phyloP scores from a whole-genome alignment of 2,888 invertebrate genomes.

The Himalopsyche anomala region DNA sequence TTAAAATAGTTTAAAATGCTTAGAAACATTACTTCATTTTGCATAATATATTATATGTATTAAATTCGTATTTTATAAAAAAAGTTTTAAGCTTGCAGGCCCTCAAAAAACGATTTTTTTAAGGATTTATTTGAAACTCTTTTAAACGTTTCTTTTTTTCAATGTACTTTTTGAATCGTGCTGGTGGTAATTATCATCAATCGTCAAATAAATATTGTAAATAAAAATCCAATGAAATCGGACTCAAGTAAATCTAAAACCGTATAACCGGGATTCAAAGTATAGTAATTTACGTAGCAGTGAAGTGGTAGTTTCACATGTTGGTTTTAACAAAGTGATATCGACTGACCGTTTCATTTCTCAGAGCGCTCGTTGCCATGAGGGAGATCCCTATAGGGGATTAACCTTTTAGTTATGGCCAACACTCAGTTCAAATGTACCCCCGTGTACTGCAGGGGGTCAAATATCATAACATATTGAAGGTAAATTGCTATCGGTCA shows the following conservation, averaged over 20 bases:
- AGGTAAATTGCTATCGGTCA: conserved; percentile 16
- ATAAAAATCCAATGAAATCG: too few species aligned
- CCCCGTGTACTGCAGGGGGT: conserved; percentile 4
- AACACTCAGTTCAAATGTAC: conserved; percentile 27
- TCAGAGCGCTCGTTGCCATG: conserved; percentile 44
- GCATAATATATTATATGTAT: too few species aligned
- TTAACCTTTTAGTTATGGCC: conserved; percentile 21
- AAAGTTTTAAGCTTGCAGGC: too few species aligned
- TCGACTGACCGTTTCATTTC: conserved; percentile 58
- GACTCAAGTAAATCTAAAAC: background rate
- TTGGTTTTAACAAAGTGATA: conserved; percentile 57
- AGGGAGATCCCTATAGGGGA: conserved; percentile 10
- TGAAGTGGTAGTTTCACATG: conserved; percentile 50
- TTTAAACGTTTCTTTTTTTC: too few species aligned
- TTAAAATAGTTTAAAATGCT: too few species aligned
- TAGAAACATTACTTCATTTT: too few species aligned
- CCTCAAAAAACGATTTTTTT: too few species aligned
- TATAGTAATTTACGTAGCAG: conserved; percentile 1
- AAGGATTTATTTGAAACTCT: too few species aligned
- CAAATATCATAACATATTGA: conserved; percentile 19
- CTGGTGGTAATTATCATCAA: too few species aligned
- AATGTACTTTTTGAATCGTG: too few species aligned
- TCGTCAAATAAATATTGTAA: too few species aligned
- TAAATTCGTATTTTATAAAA: too few species aligned
- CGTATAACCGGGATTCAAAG: background rate